Evolutionary conservation across 2,888 invertebrate species (phyloP).

Genomic region (Ctenicera cuprea): DNA sequence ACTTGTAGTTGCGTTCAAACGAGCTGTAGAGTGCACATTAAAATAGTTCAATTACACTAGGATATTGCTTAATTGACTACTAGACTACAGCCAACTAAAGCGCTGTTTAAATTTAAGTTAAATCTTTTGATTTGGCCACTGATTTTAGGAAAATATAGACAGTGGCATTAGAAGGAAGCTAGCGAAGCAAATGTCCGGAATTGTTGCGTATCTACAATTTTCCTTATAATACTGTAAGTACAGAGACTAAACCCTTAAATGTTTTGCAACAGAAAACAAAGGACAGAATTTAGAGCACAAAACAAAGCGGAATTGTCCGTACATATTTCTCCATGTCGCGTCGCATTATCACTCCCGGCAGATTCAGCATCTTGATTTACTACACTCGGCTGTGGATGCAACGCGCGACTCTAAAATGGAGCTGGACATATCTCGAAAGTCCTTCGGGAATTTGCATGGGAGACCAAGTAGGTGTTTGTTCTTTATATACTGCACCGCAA

Average conservation of each 20-base stretch:
- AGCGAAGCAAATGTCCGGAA: slow-evolving; percentile 56
- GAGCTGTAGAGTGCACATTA: too few relatives aligned
- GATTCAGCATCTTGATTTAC: slow-evolving; percentile 65
- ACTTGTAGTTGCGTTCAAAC: too few relatives aligned
- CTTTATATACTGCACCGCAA: slow-evolving; percentile 10
- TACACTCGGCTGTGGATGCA: slow-evolving; percentile 52
- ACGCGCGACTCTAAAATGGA: slow-evolving; percentile 35
- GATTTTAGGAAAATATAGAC: background rate
- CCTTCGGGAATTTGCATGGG: slow-evolving; percentile 37
- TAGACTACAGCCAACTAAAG: too few relatives aligned
- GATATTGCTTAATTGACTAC: too few relatives aligned
- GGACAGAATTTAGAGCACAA: slow-evolving; percentile 53
- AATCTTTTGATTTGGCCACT: background rate
- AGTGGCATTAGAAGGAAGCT: background rate
- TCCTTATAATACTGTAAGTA: slow-evolving; percentile 46
- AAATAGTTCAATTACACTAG: too few relatives aligned
- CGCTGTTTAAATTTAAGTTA: too few relatives aligned
- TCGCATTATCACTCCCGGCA: slow-evolving; percentile 66
- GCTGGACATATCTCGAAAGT: slow-evolving; percentile 45
- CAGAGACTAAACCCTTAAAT: slow-evolving; percentile 58
- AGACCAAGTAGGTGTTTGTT: background rate
- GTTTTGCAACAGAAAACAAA: slow-evolving; percentile 60
- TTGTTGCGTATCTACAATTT: slow-evolving; percentile 53
- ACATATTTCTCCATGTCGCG: slow-evolving; percentile 57
- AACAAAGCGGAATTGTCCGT: slow-evolving; percentile 54